phyloP scores from a whole-genome alignment of 2,797 vertebrate species.

The Glossophaga mutica region DNA sequence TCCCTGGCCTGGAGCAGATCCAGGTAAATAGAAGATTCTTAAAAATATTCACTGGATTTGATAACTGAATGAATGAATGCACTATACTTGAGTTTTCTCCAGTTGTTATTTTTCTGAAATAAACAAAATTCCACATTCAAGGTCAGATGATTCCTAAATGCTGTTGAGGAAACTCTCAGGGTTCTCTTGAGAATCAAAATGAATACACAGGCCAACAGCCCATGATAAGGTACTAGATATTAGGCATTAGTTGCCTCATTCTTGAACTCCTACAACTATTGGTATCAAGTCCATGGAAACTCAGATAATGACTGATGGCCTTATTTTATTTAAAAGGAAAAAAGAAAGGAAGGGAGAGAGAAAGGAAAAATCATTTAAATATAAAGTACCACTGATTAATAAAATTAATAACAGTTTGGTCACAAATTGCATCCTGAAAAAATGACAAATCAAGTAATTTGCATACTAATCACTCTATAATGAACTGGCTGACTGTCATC shows the following conservation, averaged over 20 bases:
- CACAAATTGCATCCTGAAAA: slow-evolving; percentile 7
- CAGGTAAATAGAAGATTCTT: background rate
- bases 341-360: background rate
- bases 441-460: slow-evolving; percentile 6
- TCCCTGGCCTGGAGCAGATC: background rate
- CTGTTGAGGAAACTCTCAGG: background rate
- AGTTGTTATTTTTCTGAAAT: slow-evolving; percentile 20
- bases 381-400: slow-evolving; percentile 20
- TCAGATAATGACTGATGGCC: background rate
- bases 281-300: background rate
- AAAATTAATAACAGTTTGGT: background rate
- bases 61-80: background rate
- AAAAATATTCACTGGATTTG: background rate
- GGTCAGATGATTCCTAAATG: background rate
- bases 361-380: background rate
- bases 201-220: background rate
- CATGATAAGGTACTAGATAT: background rate
- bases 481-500: background rate
- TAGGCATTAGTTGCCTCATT: background rate
- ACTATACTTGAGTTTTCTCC: background rate
- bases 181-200: background rate
- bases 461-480: background rate
- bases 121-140: slow-evolving; percentile 15
- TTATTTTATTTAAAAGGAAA: slow-evolving; percentile 16
- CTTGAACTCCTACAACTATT: background rate